Evolutionary conservation across 2,888 invertebrate genomes (phyloP).

Genomic region (Camponotus fellah): DNA sequence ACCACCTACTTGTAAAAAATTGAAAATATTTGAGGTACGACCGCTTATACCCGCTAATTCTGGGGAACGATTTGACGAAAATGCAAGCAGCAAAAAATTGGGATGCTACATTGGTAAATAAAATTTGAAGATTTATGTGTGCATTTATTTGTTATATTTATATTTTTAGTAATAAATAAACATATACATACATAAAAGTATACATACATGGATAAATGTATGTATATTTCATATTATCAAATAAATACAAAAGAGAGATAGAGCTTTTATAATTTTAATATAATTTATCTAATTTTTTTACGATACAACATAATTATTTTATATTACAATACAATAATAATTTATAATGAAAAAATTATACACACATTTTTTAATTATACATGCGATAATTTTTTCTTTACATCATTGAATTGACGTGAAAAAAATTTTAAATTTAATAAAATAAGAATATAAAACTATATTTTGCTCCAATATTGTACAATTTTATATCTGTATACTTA

Average conservation of each 20-base stretch:
- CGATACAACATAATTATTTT: no score
- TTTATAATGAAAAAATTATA: neutral
- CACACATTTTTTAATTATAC: neutral
- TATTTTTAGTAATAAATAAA: no score
- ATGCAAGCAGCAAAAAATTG: constrained; percentile 84
- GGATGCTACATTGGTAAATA: constrained; percentile 82
- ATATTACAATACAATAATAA: neutral
- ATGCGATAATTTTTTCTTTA: neutral
- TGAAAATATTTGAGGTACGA: constrained; percentile 83
- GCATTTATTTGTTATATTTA: no score
- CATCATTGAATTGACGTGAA: neutral
- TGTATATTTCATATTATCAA: neutral
- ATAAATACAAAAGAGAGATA: neutral
- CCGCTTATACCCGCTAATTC: constrained; percentile 82
- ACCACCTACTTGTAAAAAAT: constrained; percentile 84
- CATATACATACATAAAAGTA: no score
- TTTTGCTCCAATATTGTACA: neutral
- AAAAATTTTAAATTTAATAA: neutral
- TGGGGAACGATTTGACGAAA: constrained; percentile 83
- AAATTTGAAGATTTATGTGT: neutral
- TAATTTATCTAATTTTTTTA: neutral
- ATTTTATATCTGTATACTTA: constrained; percentile 57
- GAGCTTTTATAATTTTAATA: neutral
- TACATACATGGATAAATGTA: neutral
- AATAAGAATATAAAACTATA: no score